Evolutionary conservation across 2,113 vertebrate species (phyloP).

Genomic region (Brevimyrus niger): DNA sequence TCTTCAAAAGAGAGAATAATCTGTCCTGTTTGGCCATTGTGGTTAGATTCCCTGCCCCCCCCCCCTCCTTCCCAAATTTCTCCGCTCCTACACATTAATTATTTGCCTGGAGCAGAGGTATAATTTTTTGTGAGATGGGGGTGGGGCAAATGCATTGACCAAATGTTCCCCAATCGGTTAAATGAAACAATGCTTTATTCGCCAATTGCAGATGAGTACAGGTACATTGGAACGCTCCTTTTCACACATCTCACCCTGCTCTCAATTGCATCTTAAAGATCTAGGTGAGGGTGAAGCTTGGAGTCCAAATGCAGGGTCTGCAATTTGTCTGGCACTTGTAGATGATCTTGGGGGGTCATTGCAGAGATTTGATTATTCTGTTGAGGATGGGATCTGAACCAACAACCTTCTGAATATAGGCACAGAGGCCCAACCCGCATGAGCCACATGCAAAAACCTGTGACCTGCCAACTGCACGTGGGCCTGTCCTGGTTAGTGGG

Average conservation of each 20-base stretch:
- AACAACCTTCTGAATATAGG: background rate
- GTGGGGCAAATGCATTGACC: background rate
- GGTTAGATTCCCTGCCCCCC: slow-evolving; percentile 21
- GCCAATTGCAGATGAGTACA: background rate
- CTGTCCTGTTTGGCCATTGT: slow-evolving; percentile 15
- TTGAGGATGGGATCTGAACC: background rate
- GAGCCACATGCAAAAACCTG: background rate
- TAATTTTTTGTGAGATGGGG: background rate
- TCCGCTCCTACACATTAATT: slow-evolving; percentile 10
- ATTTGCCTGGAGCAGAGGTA: slow-evolving; percentile 15
- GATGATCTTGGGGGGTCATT: background rate
- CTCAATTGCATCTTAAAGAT: background rate
- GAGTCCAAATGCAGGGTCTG: background rate
- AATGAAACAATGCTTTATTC: background rate
- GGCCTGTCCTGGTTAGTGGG: background rate
- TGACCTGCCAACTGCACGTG: background rate
- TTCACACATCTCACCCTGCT: background rate
- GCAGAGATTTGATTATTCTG: background rate
- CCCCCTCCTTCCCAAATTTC: background rate
- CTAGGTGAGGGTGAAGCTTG: background rate
- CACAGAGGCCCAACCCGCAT: background rate
- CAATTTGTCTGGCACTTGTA: background rate
- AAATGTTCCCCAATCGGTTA: slow-evolving; percentile 2
- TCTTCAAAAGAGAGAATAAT: slow-evolving; percentile 29
- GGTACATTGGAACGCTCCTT: background rate